Evolutionary conservation across 2,888 invertebrate species (phyloP).

Genomic region (Eucriotettix oculatus): DNA sequence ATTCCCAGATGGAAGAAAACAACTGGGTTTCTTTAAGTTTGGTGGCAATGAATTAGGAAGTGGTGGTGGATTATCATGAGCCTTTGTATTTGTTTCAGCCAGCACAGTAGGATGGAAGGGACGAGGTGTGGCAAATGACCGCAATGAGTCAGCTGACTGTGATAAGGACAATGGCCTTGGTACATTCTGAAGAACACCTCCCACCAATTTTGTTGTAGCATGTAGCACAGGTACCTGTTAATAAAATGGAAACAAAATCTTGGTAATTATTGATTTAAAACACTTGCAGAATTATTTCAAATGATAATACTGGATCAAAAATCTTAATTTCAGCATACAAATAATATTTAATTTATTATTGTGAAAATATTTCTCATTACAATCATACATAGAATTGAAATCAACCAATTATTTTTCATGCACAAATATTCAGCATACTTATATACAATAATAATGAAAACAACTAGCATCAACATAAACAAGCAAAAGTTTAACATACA

Average conservation of each 20-base stretch:
- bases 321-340: too few relatives aligned
- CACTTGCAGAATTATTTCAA: too few relatives aligned
- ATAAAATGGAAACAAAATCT: background rate
- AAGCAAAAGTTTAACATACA: too few relatives aligned
- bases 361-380: too few relatives aligned
- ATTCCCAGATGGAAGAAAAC: conserved; percentile 2
- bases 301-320: too few relatives aligned
- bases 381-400: background rate
- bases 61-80: conserved; percentile 4
- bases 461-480: too few relatives aligned
- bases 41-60: conserved; percentile 3
- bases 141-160: conserved; percentile 5
- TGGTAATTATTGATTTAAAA: too few relatives aligned
- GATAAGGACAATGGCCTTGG: conserved; percentile 1
- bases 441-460: too few relatives aligned
- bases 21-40: conserved; percentile 7
- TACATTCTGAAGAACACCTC: background rate
- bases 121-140: conserved; percentile 2
- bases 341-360: too few relatives aligned
- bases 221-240: conserved; percentile 5
- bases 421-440: too few relatives aligned
- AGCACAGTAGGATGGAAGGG: conserved; percentile 1
- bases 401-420: too few relatives aligned
- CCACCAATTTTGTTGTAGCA: background rate
- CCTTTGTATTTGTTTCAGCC: conserved; percentile 5